Evolutionary conservation across 2,113 vertebrate genomes (phyloP), one percentile per base, ranked within the genome.

Genomic region (Setophaga coronata): DNA sequence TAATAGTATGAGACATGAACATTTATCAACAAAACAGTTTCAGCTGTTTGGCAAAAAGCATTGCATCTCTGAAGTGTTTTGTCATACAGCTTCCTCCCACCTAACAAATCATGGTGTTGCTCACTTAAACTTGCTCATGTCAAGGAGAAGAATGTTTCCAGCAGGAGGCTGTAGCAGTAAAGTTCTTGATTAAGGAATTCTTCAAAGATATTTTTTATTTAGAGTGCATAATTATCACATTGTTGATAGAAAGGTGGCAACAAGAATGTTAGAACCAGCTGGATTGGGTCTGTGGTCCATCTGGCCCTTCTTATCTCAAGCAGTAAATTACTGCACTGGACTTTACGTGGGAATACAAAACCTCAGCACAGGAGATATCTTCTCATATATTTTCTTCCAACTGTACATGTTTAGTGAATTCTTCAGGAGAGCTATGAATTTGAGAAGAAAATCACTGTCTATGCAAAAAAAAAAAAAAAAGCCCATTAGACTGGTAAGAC

Each of bases 81-180:
- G 95, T 97, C 94, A 89, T 72, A 94, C 40, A 40, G 69, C 61
- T 92, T 94, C 96, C 96, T 95, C 89, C 76, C 96, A 95, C 95
- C 95, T 96, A 97, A 98, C 97, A 97, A 98, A 98, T 98, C 97
- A 98, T 29, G n/a, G n/a, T 82, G 57, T 82, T 97, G 95, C 92
- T 90, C 78, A 43, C 85, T 97, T 95, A 92, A 97, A 95, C 95
- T 95, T 97, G 84, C 79, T 96, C 51, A 12, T 87, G 93, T 96
- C 90, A 95, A 96, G 74, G 66, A 95, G 65, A 94, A 90, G 72
- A 90, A 92, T 90, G 56, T 50, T 96, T 97, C 94, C 90, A 97
- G 93, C 95, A 89, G 87, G 60, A 71, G 56, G 60, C 89, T 91
- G 64, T 82, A 93, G 73, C 72, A 86, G 80, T 79, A 78, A 96